Conservation (phyloP, 2,113 vertebrate genomes). For the Hippocampus guttulatus region DNA sequence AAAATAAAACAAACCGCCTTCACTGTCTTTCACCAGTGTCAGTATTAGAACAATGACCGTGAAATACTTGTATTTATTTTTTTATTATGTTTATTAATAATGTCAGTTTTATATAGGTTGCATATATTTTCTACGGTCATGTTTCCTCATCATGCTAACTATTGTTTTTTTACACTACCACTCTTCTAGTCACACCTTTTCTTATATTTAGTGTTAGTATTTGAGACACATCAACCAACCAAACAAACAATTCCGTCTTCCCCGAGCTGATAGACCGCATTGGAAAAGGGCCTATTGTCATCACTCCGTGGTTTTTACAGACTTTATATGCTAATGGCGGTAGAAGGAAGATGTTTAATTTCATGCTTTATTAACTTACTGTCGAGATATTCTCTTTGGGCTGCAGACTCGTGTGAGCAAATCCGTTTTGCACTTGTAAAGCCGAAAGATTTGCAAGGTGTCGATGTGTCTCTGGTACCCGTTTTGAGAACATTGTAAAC, state of each 20-base stretch:
- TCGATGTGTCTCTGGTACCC: conserved; percentile 36
- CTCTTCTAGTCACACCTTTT: conserved; percentile 14
- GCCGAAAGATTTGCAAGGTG: conserved; percentile 14
- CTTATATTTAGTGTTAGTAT: conserved; percentile 55
- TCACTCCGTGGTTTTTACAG: conserved; percentile 30
- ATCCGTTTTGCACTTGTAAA: conserved; percentile 53
- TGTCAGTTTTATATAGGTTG: conserved; percentile 44
- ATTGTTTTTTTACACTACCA: conserved; percentile 1
- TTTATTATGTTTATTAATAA: background rate
- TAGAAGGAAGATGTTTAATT: conserved; percentile 36
- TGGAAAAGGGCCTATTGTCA: conserved; percentile 41
- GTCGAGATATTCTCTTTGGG: conserved; percentile 37
- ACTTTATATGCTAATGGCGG: conserved; percentile 65
- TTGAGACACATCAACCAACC: conserved; percentile 34
- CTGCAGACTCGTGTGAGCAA: conserved; percentile 38
- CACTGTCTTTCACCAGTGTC: conserved; percentile 42
- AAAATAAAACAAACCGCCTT: conserved; percentile 31
- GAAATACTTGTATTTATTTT: too few species aligned
- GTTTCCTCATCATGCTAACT: conserved; percentile 20
- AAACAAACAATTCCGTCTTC: conserved; percentile 31
- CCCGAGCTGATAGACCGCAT: conserved; percentile 31
- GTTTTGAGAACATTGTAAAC: conserved; percentile 47
- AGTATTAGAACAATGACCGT: conserved; percentile 17
- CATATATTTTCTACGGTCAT: conserved; percentile 59
- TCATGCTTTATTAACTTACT: conserved; percentile 29